phyloP scores from a whole-genome alignment of 2,797 vertebrate species.

The Arnoldichthys spilopterus region DNA sequence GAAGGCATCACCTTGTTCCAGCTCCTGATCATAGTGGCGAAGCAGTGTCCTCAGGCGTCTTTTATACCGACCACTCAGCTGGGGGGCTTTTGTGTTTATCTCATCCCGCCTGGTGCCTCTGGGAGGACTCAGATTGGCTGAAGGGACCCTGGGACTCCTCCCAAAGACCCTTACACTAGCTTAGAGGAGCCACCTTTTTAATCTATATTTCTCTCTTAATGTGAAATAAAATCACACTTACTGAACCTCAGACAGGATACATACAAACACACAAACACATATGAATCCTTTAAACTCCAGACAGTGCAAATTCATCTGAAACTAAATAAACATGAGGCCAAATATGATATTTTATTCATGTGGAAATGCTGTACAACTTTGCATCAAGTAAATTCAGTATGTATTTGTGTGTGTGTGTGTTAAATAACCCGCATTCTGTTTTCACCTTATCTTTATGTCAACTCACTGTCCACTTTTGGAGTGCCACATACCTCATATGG shows the following conservation, averaged over 20 bases:
- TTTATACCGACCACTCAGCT: slow-evolving; percentile 71
- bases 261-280: too few relatives aligned
- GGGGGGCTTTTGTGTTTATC: slow-evolving; percentile 58
- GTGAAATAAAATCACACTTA: slow-evolving; percentile 76
- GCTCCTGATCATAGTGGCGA: slow-evolving; percentile 48
- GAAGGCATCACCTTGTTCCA: slow-evolving; percentile 20
- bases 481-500: too few relatives aligned
- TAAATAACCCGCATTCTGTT: too few relatives aligned
- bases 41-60: slow-evolving; percentile 60
- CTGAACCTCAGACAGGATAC: slow-evolving; percentile 52
- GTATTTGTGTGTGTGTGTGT: too few relatives aligned
- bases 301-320: too few relatives aligned
- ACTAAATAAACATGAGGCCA: too few relatives aligned
- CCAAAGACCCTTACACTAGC: slow-evolving; percentile 69
- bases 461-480: too few relatives aligned
- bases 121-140: slow-evolving; percentile 66
- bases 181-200: slow-evolving; percentile 80
- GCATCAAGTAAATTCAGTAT: too few relatives aligned
- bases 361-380: too few relatives aligned
- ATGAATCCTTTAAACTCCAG: neutral
- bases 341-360: too few relatives aligned
- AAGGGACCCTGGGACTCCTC: slow-evolving; percentile 68
- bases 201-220: slow-evolving; percentile 79
- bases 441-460: too few relatives aligned
- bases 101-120: slow-evolving; percentile 70